Evolutionary conservation across 2,797 vertebrate species (phyloP).

Genomic region (Peromyscus aztecus): DNA sequence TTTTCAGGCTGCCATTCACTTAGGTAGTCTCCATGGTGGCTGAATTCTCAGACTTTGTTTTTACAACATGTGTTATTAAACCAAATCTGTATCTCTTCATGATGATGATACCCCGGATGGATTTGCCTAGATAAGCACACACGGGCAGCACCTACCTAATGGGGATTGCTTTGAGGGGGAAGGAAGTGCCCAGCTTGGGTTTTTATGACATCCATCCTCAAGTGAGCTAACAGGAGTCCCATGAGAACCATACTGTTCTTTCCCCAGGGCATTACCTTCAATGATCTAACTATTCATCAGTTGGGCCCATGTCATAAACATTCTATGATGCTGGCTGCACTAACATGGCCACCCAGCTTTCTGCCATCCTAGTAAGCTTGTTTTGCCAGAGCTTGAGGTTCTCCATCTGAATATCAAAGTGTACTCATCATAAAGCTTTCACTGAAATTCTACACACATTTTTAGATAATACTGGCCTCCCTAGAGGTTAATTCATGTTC

Average conservation of each 20-base stretch:
- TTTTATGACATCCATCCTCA: not conserved
- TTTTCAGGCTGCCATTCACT: not conserved
- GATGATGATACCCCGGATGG: not conserved
- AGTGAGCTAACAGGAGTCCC: not conserved
- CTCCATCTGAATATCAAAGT: not conserved
- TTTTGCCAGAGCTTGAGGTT: not conserved
- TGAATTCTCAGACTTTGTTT: not conserved
- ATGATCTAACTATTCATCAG: not conserved
- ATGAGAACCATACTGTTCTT: not conserved
- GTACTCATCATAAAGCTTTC: slow-evolving; percentile 15
- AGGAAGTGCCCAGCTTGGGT: not conserved
- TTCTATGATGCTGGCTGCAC: not conserved
- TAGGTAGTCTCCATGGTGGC: not conserved
- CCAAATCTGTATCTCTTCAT: not conserved
- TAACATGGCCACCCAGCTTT: not conserved
- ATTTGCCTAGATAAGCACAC: not conserved
- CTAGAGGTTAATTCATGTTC: not conserved
- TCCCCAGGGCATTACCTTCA: too few species aligned
- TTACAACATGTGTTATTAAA: not conserved
- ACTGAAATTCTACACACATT: slow-evolving; percentile 14
- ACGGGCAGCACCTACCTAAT: too few species aligned
- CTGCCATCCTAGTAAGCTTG: not conserved
- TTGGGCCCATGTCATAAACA: not conserved
- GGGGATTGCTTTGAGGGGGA: not conserved
- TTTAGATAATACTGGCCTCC: slow-evolving; percentile 37